Evolutionary conservation across 2,797 vertebrate genomes (phyloP).

Genomic region (Pyrocephalus nanus): DNA sequence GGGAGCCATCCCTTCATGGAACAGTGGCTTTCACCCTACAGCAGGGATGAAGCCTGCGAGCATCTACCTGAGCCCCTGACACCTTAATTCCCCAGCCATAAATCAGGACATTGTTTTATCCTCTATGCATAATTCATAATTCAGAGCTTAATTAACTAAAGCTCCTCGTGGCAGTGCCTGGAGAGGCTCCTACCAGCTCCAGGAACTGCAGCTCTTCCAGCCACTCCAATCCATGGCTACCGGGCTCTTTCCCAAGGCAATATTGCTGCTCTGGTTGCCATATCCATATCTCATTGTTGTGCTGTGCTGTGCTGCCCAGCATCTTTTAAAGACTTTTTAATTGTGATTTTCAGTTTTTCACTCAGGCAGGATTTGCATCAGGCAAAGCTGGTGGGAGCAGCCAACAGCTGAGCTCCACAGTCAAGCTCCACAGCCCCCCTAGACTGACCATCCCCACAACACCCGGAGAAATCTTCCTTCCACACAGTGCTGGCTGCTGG

Average conservation of each 20-base stretch:
- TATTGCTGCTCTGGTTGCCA: background rate
- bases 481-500: background rate
- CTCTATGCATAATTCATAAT: background rate
- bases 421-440: accelerated
- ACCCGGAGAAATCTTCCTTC: background rate
- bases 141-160: background rate
- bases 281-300: background rate
- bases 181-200: background rate
- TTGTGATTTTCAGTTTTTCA: background rate
- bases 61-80: background rate
- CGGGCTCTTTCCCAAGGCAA: background rate
- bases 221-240: background rate
- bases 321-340: background rate
- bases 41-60: background rate
- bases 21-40: background rate
- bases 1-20: accelerated
- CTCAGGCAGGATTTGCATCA: background rate
- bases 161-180: background rate
- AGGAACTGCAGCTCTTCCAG: background rate
- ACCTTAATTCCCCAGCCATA: background rate
- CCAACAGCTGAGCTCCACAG: accelerated
- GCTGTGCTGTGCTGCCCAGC: background rate
- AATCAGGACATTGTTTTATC: background rate
- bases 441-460: background rate
- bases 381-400: background rate